A percentile compares a stretch with the other conserved stretches of the same genome.
Conservation (phyloP, 2,888 invertebrate species). For the Lycaena phlaeas region DNA sequence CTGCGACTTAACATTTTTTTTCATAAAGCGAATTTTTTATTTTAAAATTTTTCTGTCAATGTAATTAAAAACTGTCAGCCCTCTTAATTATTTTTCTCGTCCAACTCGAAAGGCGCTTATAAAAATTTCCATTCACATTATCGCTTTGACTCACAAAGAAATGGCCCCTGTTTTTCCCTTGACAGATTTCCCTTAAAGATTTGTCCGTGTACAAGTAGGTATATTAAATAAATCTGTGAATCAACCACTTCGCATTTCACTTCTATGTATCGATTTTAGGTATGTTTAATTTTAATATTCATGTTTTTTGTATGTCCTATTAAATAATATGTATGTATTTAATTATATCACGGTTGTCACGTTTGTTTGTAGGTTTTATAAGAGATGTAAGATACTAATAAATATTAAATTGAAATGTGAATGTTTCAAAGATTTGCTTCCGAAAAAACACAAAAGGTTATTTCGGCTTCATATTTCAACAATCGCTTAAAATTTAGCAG, state of each 20-base stretch:
- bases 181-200: slow-evolving; percentile 18
- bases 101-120: slow-evolving; percentile 20
- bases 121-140: slow-evolving; percentile 20
- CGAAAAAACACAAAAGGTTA: no score
- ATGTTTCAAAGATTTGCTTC: no score
- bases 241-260: slow-evolving; percentile 10
- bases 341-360: no score
- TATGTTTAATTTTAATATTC: no score
- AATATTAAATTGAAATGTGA: no score
- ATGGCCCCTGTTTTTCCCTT: slow-evolving; percentile 17
- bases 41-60: slow-evolving; percentile 14
- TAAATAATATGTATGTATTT: no score
- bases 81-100: slow-evolving; percentile 22
- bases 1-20: slow-evolving; percentile 19
- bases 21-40: slow-evolving; percentile 29
- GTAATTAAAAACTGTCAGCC: slow-evolving; percentile 24
- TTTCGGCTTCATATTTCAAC: slow-evolving; percentile 33
- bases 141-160: slow-evolving; percentile 17
- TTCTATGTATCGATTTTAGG: no score
- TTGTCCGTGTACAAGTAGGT: slow-evolving; percentile 12
- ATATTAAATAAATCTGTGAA: slow-evolving; percentile 4
- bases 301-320: no score
- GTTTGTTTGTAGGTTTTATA: no score
- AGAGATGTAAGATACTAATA: no score
- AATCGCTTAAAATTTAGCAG: slow-evolving; percentile 52